Base-by-base conservation (phyloP, 2,797 vertebrate species). In the Uromys caudimaculatus region DNA sequence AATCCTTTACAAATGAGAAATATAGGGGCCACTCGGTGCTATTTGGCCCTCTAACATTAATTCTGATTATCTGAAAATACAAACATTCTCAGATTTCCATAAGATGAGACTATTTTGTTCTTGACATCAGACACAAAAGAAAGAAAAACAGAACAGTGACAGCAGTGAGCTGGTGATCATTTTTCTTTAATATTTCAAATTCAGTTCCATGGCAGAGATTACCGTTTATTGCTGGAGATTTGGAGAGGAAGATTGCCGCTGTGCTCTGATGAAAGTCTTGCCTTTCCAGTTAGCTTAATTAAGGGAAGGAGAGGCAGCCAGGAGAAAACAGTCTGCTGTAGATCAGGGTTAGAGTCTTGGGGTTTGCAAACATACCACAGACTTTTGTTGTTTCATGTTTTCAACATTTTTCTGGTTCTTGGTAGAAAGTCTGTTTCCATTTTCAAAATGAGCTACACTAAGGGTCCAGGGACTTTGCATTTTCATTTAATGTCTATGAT, bases 51-150 rank as follows among this genome's bases (percentile, higher is more conserved):
- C 97, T 95, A 73, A 98, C 98, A 98, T 98, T 99, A 98, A 99
- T 98, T 98, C 98, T 98, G 98, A 98, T 99, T 98, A 99, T 98
- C 98, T 98, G 98, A 98, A 98, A 99, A 99, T 97, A 97, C 98
- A 98, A 98, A 98, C 98, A 98, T 93, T 89, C 96, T 98, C 97
- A 97, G 97, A 95, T 98, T 98, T 98, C 98, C 98, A 98, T 97
- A 97, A 98, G 98, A 98, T 98, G 98, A 98, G 97, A 98, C 98
- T 98, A 98, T 98, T 98, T 98, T 98, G 97, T 98, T 97, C 98
- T 98, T 98, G 97, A 98, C 98, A 98, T 98, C 98, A 98, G 98
- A 98, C 98, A 98, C 98, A 98, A 99, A 98, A 98, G 98, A 95
- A 98, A 98, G 97, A 98, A 98, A 98, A 98, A 98, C 98, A 98